Evolutionary conservation across 2,113 vertebrate genomes (phyloP).

Genomic region (Penelope pileata): DNA sequence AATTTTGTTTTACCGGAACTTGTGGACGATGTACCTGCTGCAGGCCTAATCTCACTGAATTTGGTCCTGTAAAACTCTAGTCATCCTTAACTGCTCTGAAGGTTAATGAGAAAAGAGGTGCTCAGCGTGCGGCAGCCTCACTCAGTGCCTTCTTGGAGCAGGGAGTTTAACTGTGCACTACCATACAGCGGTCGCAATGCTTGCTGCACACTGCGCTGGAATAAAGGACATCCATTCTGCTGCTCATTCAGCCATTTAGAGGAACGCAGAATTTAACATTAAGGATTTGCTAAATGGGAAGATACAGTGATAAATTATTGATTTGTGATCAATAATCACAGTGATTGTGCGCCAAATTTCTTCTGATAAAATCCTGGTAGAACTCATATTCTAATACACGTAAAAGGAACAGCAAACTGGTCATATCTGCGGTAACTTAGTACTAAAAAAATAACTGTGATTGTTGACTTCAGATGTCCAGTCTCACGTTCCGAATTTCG

Average conservation of each 20-base stretch:
- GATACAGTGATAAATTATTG: not conserved
- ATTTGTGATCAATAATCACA: too few relatives aligned
- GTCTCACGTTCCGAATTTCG: not conserved
- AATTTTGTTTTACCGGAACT: not conserved
- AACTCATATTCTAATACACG: not conserved
- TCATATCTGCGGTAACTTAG: not conserved
- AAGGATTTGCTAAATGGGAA: not conserved
- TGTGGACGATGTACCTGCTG: fast-evolving
- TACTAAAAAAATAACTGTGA: not conserved
- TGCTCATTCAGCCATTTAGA: not conserved
- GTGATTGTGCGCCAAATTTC: not conserved
- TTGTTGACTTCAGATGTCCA: not conserved
- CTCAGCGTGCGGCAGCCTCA: not conserved
- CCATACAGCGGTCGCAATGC: not conserved
- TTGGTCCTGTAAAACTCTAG: not conserved
- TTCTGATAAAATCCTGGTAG: not conserved
- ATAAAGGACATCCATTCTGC: not conserved
- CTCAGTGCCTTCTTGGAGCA: not conserved
- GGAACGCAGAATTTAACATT: not conserved
- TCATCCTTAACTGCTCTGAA: not conserved
- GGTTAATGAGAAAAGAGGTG: not conserved
- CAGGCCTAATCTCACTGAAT: not conserved
- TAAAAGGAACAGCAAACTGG: not conserved
- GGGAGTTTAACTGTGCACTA: not conserved
- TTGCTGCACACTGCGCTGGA: not conserved